Percentiles rank a stretch among this genome's conserved stretches.
These are phyloP conservation scores for Mugil cephalus DNA, from an alignment of 2,113 vertebrate species.

Conservation along the genomic window DNA sequence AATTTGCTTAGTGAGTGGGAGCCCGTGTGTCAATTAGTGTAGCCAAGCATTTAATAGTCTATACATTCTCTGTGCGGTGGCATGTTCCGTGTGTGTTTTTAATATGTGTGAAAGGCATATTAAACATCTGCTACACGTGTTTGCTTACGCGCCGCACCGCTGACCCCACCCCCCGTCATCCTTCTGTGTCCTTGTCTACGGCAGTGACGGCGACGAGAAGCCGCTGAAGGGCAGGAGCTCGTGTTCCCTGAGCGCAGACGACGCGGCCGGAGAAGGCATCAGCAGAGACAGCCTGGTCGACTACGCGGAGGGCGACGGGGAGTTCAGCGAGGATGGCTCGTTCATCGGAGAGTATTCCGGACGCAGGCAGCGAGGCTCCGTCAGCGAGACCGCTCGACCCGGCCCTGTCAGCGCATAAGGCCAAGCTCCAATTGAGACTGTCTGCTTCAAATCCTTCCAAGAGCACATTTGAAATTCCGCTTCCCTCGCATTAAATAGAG, in stretches of 20 bases:
- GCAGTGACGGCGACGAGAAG: slow-evolving; percentile 82
- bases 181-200: slow-evolving; percentile 60
- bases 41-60: slow-evolving; percentile 40
- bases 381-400: slow-evolving; percentile 62
- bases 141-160: slow-evolving; percentile 39
- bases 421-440: slow-evolving; percentile 19
- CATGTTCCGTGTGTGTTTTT: not conserved
- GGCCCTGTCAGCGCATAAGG: slow-evolving; percentile 55
- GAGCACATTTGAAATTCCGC: slow-evolving; percentile 24
- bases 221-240: slow-evolving; percentile 72
- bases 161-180: slow-evolving; percentile 42
- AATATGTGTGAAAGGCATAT: not conserved
- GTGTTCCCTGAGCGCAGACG: slow-evolving; percentile 54
- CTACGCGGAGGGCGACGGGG: slow-evolving; percentile 69
- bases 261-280: slow-evolving; percentile 58
- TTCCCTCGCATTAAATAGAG: slow-evolving; percentile 29
- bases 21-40: slow-evolving; percentile 18
- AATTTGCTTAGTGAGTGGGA: slow-evolving; percentile 47
- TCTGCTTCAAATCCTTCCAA: slow-evolving; percentile 43
- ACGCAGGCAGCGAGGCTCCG: slow-evolving; percentile 54
- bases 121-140: slow-evolving; percentile 38
- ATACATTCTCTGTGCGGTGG: slow-evolving; percentile 20
- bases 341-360: slow-evolving; percentile 83
- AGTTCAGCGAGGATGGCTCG: slow-evolving; percentile 84
- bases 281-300: slow-evolving; percentile 76